A percentile compares a stretch with the other conserved stretches of the same genome.
phyloP scores from a whole-genome alignment of 2,797 vertebrate genomes.

The Podargus strigoides region DNA sequence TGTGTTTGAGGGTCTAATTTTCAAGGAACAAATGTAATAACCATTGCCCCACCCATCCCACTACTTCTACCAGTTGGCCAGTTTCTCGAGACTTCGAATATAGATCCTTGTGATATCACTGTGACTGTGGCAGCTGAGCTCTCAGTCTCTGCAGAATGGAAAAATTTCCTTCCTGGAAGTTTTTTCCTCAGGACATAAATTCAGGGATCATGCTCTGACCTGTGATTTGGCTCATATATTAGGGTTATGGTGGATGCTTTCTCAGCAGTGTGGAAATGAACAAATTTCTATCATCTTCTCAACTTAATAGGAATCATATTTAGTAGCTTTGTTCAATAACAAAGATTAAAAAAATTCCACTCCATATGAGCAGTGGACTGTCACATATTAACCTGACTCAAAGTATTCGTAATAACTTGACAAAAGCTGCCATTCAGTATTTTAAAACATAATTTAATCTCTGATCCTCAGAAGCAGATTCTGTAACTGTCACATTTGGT shows the following conservation, averaged over 20 bases:
- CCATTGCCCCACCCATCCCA: background rate
- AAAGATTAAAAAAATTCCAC: background rate
- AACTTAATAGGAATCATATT: background rate
- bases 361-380: background rate
- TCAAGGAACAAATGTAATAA: background rate
- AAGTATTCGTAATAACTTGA: background rate
- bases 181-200: background rate
- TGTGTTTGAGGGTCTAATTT: background rate
- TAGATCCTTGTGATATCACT: background rate
- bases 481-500: background rate
- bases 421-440: background rate
- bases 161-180: background rate
- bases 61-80: background rate
- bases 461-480: background rate
- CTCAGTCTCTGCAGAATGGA: background rate
- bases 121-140: background rate
- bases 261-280: background rate
- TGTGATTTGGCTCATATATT: background rate
- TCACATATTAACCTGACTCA: background rate
- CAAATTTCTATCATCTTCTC: background rate
- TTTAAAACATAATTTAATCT: slow-evolving; percentile 26
- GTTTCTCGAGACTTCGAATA: background rate
- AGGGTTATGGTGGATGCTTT: background rate
- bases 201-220: background rate
- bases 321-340: background rate